Percentiles rank a stretch among this genome's conserved stretches.
These are phyloP conservation scores for Phaetusa simplex DNA, from an alignment of 2,113 vertebrate genomes.

Conservation along the genomic window DNA sequence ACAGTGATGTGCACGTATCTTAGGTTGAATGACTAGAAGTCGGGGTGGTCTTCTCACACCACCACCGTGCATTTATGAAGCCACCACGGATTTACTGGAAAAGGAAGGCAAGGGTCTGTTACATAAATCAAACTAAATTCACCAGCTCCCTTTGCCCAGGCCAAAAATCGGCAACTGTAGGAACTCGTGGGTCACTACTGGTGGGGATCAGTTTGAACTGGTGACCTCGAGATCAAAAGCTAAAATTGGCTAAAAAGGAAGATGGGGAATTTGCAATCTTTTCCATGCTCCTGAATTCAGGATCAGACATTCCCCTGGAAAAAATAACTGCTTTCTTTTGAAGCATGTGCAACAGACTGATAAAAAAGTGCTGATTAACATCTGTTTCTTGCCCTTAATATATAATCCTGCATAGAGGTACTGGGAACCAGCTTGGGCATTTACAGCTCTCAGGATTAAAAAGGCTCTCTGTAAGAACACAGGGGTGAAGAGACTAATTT, in stretches of 20 bases:
- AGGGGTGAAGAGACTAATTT: not conserved
- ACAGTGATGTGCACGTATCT: not conserved
- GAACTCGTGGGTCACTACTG: not conserved
- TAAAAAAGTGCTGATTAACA: not conserved
- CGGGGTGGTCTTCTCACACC: not conserved
- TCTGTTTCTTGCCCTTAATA: not conserved
- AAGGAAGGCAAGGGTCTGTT: not conserved
- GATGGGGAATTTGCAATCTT: not conserved
- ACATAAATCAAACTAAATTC: not conserved
- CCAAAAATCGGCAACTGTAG: not conserved
- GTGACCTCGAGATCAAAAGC: not conserved
- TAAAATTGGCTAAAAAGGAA: not conserved
- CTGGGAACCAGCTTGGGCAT: not conserved
- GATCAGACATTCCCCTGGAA: not conserved
- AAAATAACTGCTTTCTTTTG: not conserved
- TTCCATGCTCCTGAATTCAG: not conserved
- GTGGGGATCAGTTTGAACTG: not conserved
- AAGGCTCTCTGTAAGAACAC: not conserved
- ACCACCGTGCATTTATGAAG: not conserved
- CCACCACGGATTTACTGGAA: not conserved
- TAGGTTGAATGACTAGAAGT: rapidly evolving
- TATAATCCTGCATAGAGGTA: not conserved
- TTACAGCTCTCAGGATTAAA: not conserved
- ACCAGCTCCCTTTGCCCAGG: not conserved
- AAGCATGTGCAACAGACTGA: not conserved